Conservation (phyloP, 2,797 vertebrate genomes). For the Lacerta viridis region DNA sequence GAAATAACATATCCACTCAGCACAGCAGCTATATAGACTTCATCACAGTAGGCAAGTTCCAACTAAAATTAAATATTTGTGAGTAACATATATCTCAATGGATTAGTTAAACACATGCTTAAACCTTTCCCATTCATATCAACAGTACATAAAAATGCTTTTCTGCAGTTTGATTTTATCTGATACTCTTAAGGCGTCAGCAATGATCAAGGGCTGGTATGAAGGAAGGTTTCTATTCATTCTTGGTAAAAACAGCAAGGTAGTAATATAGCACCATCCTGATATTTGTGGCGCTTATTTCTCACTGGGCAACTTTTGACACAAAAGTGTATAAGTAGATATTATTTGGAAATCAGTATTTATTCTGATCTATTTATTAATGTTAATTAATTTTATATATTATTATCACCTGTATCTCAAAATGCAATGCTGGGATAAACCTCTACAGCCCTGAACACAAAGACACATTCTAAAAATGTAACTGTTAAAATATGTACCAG, state of each 20-base stretch:
- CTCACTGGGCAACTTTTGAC: slow-evolving; percentile 28
- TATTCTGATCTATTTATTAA: not conserved
- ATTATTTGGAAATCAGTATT: not conserved
- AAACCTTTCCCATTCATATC: not conserved
- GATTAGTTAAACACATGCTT: not conserved
- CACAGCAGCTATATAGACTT: slow-evolving; percentile 26
- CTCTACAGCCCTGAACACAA: not conserved
- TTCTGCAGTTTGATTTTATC: not conserved
- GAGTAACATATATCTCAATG: not conserved
- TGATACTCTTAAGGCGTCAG: not conserved
- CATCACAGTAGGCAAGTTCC: fast-evolving
- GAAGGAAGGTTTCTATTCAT: not conserved
- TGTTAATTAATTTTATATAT: not conserved
- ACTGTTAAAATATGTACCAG: not conserved
- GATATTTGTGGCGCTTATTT: not conserved
- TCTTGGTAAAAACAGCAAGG: not conserved
- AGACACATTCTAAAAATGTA: not conserved
- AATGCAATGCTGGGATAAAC: not conserved
- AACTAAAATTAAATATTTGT: slow-evolving; percentile 1
- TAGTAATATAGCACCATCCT: not conserved
- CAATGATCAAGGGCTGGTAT: not conserved
- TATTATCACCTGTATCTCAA: not conserved
- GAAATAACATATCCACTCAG: slow-evolving; percentile 49
- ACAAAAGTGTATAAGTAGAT: not conserved
- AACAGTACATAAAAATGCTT: not conserved